Base-by-base conservation (phyloP, 2,797 vertebrate species). In the Prunella strophiata region DNA sequence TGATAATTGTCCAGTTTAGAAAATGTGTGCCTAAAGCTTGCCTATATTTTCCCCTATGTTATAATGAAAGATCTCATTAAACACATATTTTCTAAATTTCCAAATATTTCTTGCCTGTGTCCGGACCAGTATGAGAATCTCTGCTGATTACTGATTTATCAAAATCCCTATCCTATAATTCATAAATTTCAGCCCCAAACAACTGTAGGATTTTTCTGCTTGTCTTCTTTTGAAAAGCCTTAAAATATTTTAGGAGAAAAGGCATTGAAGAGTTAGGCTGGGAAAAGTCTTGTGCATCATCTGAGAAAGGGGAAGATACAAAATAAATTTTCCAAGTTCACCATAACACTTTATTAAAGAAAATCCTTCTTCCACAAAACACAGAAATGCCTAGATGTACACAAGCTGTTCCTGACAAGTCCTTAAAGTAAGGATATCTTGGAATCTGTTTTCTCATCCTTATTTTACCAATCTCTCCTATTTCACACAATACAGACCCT, bases 171-270 rank as follows among this genome's bases (percentile, higher is more conserved):
- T 23, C 8, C 11, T 50, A 14, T 32, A 1, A 66, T 78, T 81
- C 62, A 62, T 36, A 14, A 63, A 66, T 91, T 83, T 68, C 61
- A 68, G 5, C 11, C 14, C 12, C 11, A 65, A 3, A 55, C 55
- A 59, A 5, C 8, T 55, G 4, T 16, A 21, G 0, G 0, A 0
- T 7, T 74, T 89, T 79, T 42, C 14, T 68, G 48, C 25, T 43
- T 32, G 5, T 45, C 32, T 48, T 91, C 7, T 61, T 93, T 63
- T 83, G 6, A 34, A 88, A 90, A 68, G 16, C 5, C 11, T 45
- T 34, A 51, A 50, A 65, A 72, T 58, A 40, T 75, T 75, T 62
- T 67, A 32, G 20, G 21, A 70, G 40, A 70, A 88, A 85, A 91
- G 7, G 4, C 8, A 36, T 7, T 62, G 42, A 78, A 51, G 16